phyloP scores from a whole-genome alignment of 2,888 invertebrate genomes.

The Hofmannophila pseudospretella region DNA sequence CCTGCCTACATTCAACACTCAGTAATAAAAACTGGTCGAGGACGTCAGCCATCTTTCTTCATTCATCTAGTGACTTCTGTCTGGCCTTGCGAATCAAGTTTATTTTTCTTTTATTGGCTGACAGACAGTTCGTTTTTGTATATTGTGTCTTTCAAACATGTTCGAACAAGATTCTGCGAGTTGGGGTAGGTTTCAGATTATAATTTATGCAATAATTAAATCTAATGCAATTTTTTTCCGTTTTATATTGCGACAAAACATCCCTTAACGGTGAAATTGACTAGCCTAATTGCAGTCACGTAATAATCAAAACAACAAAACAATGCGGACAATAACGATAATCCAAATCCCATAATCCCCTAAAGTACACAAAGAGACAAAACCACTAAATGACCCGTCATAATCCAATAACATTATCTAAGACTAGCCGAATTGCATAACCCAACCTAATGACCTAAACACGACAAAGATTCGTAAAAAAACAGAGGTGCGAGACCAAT shows the following conservation, averaged over 20 bases:
- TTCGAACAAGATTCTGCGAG: not conserved
- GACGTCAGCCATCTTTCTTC: conserved; percentile 5
- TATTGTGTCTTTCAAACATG: not conserved
- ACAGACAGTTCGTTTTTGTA: not conserved
- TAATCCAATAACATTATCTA: conserved; percentile 25
- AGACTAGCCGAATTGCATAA: conserved; percentile 34
- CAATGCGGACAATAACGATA: too few relatives aligned
- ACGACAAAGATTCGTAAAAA: conserved; percentile 40
- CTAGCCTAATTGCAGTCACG: too few relatives aligned
- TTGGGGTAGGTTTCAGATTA: not conserved
- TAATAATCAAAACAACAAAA: too few relatives aligned
- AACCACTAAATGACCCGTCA: conserved; percentile 1
- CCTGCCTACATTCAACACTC: not conserved
- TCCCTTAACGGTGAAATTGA: too few relatives aligned
- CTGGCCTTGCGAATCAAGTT: not conserved
- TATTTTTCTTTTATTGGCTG: not conserved
- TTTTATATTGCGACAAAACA: too few relatives aligned
- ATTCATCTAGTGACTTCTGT: not conserved
- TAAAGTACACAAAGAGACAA: not conserved
- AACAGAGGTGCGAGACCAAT: conserved; percentile 55
- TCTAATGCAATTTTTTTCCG: too few relatives aligned
- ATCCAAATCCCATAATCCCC: not conserved
- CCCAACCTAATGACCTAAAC: conserved; percentile 54
- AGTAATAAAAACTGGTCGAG: conserved; percentile 1
- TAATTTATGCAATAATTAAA: too few relatives aligned